phyloP scores from a whole-genome alignment of 2,888 invertebrate genomes.

The Brachylomia viminalis region DNA sequence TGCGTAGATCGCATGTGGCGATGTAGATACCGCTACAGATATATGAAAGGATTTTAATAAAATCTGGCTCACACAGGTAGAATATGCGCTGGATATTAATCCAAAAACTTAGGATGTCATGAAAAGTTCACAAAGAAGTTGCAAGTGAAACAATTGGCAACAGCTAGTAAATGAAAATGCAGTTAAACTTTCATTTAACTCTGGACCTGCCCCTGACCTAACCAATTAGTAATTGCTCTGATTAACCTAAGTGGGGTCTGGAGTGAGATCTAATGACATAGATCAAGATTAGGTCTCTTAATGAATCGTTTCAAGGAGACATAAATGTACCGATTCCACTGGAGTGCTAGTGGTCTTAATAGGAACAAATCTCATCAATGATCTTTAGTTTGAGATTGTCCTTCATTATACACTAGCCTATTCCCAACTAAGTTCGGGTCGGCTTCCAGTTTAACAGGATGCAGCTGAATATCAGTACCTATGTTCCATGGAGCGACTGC shows the following conservation, averaged over 20 bases:
- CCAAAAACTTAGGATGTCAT: no score
- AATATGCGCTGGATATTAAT: neutral
- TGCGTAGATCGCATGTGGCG: no score
- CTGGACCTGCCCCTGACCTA: slow-evolving; percentile 28
- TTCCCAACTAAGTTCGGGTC: neutral
- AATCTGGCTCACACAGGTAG: neutral
- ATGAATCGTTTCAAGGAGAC: slow-evolving; percentile 16
- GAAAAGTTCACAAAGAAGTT: neutral
- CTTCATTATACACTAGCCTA: neutral
- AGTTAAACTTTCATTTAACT: slow-evolving; percentile 2
- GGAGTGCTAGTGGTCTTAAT: neutral
- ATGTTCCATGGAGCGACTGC: neutral
- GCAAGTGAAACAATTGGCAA: neutral
- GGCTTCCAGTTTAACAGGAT: neutral
- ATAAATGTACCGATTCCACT: neutral
- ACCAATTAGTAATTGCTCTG: slow-evolving; percentile 36
- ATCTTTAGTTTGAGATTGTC: neutral
- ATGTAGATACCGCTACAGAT: no score
- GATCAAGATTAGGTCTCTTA: slow-evolving; percentile 4
- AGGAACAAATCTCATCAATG: neutral
- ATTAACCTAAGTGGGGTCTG: slow-evolving; percentile 35
- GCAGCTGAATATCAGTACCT: neutral
- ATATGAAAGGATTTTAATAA: neutral
- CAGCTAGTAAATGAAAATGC: neutral
- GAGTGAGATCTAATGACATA: neutral